phyloP scores from a whole-genome alignment of 2,888 invertebrate species.

The Drosophila pseudotalamancana region DNA sequence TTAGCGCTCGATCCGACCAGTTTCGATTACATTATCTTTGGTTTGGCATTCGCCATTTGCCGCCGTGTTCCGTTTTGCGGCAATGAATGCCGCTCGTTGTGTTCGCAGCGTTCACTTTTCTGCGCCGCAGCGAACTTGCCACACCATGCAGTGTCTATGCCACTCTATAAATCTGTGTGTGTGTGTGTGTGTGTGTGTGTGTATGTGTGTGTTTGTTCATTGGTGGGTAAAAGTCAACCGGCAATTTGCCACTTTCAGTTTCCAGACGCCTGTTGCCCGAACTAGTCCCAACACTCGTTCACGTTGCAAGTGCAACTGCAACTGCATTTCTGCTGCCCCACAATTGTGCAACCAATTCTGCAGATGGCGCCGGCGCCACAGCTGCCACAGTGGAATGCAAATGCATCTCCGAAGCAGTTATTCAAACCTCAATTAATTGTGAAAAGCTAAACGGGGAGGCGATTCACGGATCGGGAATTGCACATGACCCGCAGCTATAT shows the following conservation, averaged over 20 bases:
- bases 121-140: constrained; percentile 69
- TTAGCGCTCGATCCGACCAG: constrained; percentile 64
- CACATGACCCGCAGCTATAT: too few relatives aligned
- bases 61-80: constrained; percentile 75
- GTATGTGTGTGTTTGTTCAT: constrained; percentile 4
- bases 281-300: constrained; percentile 36
- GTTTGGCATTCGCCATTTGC: constrained; percentile 55
- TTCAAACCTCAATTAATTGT: background rate
- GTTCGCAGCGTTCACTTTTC: constrained; percentile 69
- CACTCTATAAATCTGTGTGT: constrained; percentile 4
- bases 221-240: constrained; percentile 62
- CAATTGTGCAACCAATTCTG: constrained; percentile 42
- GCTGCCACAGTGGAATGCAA: constrained; percentile 33
- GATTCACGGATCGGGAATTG: too few relatives aligned
- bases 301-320: constrained; percentile 69
- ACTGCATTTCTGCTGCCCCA: constrained; percentile 30
- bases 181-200: background rate
- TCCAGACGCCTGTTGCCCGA: constrained; percentile 25
- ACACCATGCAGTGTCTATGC: constrained; percentile 71
- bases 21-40: constrained; percentile 75
- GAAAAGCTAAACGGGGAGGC: too few relatives aligned
- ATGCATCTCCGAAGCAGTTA: background rate
- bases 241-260: constrained; percentile 58
- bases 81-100: constrained; percentile 65
- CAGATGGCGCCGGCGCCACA: constrained; percentile 24